A percentile compares a stretch with the other conserved stretches of the same genome.
Conservation (phyloP, 2,888 invertebrate species). For the Suillia variegata region DNA sequence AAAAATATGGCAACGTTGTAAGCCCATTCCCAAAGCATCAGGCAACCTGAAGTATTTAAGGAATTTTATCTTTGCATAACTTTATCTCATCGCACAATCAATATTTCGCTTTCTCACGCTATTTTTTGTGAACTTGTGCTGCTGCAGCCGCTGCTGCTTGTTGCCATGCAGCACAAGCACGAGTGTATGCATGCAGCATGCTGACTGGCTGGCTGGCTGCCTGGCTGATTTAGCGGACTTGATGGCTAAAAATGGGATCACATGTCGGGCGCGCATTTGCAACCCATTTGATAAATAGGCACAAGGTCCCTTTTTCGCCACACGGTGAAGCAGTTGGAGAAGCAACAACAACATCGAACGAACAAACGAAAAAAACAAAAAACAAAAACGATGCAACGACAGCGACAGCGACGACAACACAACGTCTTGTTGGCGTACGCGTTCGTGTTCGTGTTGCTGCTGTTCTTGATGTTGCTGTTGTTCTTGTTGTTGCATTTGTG, state of each 20-base stretch:
- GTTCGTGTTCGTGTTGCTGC: neutral
- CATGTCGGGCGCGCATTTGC: constrained; percentile 33
- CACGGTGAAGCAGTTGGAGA: too few species aligned
- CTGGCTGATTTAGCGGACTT: too few species aligned
- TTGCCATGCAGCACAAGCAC: constrained; percentile 3
- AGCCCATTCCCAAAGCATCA: too few species aligned
- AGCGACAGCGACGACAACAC: too few species aligned
- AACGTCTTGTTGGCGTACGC: neutral
- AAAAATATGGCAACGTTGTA: too few species aligned
- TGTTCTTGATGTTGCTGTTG: neutral
- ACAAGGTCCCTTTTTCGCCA: neutral
- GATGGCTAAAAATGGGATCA: constrained; percentile 43
- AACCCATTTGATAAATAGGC: neutral
- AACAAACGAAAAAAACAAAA: too few species aligned
- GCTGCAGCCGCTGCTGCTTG: constrained; percentile 4
- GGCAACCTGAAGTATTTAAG: too few species aligned
- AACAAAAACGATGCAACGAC: too few species aligned
- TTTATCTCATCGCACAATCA: constrained; percentile 36
- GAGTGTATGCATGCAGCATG: too few species aligned
- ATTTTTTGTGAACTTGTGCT: constrained; percentile 24
- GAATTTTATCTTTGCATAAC: constrained; percentile 55
- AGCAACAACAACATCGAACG: too few species aligned
- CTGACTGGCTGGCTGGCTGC: too few species aligned
- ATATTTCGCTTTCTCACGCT: constrained; percentile 51
- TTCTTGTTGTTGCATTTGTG: neutral